Conservation (phyloP, 2,113 vertebrate genomes). For the Parus major region DNA sequence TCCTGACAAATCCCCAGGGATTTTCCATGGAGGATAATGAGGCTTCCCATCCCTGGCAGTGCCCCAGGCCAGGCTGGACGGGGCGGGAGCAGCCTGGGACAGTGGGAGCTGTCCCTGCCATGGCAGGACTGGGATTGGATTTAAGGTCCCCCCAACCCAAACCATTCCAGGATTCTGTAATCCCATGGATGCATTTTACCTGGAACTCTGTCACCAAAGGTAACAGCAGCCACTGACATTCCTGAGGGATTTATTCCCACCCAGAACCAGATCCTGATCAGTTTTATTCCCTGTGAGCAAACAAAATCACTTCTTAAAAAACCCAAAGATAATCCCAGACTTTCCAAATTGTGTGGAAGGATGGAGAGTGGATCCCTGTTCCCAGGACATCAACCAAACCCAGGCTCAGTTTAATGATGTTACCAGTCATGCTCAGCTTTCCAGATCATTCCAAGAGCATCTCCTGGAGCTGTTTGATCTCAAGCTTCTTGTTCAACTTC, state of each 20-base stretch:
- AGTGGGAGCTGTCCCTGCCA: background rate
- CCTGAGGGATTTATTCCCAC: background rate
- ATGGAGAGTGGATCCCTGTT: background rate
- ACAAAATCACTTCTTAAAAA: background rate
- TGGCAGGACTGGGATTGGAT: background rate
- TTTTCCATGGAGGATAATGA: background rate
- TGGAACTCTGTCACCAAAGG: background rate
- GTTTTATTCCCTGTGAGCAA: background rate
- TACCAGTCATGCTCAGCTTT: background rate
- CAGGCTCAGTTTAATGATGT: background rate
- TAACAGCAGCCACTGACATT: background rate
- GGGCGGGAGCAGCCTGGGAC: background rate
- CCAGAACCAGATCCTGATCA: accelerated
- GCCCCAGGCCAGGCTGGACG: accelerated
- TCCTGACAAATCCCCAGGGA: background rate
- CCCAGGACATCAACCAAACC: background rate
- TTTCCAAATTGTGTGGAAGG: background rate
- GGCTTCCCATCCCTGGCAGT: background rate
- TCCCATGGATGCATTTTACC: background rate
- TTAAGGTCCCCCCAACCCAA: background rate
- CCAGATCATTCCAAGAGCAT: background rate
- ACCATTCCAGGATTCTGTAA: background rate
- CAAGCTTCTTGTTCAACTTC: background rate
- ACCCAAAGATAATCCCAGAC: background rate
- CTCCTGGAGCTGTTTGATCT: background rate